Percentiles rank a stretch among this genome's conserved stretches.
phyloP scores from a whole-genome alignment of 2,797 vertebrate genomes.

The Acanthopagrus latus region DNA sequence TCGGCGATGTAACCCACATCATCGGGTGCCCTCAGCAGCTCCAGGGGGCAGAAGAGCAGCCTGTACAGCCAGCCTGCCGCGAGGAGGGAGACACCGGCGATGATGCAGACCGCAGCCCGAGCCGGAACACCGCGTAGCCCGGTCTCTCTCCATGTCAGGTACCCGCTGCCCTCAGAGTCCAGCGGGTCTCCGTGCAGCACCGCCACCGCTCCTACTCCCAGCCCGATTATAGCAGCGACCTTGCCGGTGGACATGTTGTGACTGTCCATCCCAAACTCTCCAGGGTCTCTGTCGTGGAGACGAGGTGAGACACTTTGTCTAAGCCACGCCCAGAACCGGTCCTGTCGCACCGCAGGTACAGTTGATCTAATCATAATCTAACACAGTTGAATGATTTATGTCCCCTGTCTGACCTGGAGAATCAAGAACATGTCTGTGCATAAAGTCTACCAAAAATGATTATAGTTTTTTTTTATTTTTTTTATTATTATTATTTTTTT shows the following conservation, averaged over 20 bases:
- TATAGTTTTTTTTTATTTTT: neutral
- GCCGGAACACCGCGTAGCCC: conserved; percentile 51
- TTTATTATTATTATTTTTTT: too few relatives aligned
- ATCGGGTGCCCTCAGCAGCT: conserved; percentile 78
- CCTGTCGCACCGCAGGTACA: neutral
- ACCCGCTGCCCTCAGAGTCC: conserved; percentile 33
- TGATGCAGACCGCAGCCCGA: conserved; percentile 59
- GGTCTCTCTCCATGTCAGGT: conserved; percentile 61
- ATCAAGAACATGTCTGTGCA: neutral
- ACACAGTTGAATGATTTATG: neutral
- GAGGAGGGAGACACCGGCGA: conserved; percentile 60
- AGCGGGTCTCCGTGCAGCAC: conserved; percentile 60
- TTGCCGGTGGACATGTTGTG: conserved; percentile 39
- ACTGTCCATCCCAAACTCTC: conserved; percentile 15
- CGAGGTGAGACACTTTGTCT: conserved; percentile 14
- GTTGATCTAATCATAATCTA: neutral
- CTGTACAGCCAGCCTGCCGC: conserved; percentile 74
- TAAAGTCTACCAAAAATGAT: neutral
- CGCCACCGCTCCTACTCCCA: conserved; percentile 59
- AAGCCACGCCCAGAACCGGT: conserved; percentile 36
- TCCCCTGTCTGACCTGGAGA: neutral
- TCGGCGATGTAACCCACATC: conserved; percentile 86
- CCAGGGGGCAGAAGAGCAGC: conserved; percentile 83
- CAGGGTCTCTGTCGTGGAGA: conserved; percentile 26
- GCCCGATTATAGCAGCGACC: conserved; percentile 48